Evolutionary conservation across 1,140 invertebrate genomes (phyloP), one percentile per base, ranked within the genome.

Genomic region (Metopolophium dirhodum): DNA sequence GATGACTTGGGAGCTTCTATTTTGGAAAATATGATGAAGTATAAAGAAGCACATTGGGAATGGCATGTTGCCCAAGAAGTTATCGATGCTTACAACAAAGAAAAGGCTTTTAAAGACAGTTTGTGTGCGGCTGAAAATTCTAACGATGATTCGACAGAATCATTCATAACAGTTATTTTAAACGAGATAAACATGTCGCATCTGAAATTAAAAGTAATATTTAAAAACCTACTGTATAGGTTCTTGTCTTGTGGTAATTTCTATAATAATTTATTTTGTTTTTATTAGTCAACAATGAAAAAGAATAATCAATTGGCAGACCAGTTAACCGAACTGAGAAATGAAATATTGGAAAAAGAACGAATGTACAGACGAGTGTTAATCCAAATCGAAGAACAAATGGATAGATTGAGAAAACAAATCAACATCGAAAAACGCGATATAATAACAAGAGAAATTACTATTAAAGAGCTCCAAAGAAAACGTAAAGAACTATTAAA

Each of bases 361-460:
- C 47, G 37, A 51, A 54, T 20, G 7, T 37, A 83, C 45, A 92
- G 54, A 51, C 7, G 22, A 41, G 49, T 92, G 37, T 1, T 85
- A 0, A 4, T 11, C 0, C 18, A 85, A 23, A 54, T 85, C 51
- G 77, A 92, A 51, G 91, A 92, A 54, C 22, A 92, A 51, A 83
- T 35, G 11, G n/a, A 83, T 23, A 92, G 51, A 92, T 54, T 51
- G 7, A 26, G 30, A 83, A 85, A 51, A 51, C 49, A 92, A 85
- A 92, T 92, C 2, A 92, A 92, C 23, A 54, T 83, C 30, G 91
- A 92, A 92, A 92, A 92, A 92, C 77, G 77, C 41, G 91, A 92
- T 37, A 54, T 83, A 47, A 2, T 83, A 35, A 82, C 23, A 26
- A 82, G 91, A 85, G 35, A 92, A 37, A 11, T 11, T 4, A 83